Conservation (phyloP, 2,797 vertebrate species). For the Thaleichthys pacificus region DNA sequence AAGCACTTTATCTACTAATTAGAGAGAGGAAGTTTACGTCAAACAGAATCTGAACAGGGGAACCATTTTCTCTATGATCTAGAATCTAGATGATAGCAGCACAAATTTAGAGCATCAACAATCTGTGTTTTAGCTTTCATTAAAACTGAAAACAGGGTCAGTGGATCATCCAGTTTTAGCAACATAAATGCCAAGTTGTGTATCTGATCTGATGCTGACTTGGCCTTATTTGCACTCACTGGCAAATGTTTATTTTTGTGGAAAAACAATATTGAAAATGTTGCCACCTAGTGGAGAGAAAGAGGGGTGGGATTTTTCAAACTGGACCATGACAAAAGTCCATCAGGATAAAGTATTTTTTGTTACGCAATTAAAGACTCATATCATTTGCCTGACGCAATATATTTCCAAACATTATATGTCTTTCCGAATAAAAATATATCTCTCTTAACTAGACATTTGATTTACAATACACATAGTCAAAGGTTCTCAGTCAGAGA, state of each 20-base stretch:
- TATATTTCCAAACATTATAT: background rate
- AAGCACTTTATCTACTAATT: slow-evolving; percentile 42
- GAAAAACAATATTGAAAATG: slow-evolving; percentile 7
- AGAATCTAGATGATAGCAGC: slow-evolving; percentile 28
- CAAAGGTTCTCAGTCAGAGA: background rate
- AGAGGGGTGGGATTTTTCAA: background rate
- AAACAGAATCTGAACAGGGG: slow-evolving; percentile 51
- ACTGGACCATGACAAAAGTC: background rate
- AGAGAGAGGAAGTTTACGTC: slow-evolving; percentile 41
- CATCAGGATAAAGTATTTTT: background rate
- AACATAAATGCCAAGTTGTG: slow-evolving; percentile 55
- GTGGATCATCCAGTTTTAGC: slow-evolving; percentile 53
- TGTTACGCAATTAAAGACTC: background rate
- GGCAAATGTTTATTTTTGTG: slow-evolving; percentile 20
- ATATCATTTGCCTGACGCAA: background rate
- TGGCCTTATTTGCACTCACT: slow-evolving; percentile 62
- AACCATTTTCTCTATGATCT: slow-evolving; percentile 32
- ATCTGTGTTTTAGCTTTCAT: slow-evolving; percentile 46
- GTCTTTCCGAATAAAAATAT: background rate
- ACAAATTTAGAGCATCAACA: slow-evolving; percentile 39
- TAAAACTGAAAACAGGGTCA: slow-evolving; percentile 41
- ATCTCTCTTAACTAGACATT: background rate
- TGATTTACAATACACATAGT: background rate
- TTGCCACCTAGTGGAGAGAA: slow-evolving; percentile 62
- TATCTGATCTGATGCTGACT: slow-evolving; percentile 52